Percentiles rank a stretch among this genome's conserved stretches.
Evolutionary conservation across 2,113 vertebrate species (phyloP).

Genomic region (Hyperoodon ampullatus): DNA sequence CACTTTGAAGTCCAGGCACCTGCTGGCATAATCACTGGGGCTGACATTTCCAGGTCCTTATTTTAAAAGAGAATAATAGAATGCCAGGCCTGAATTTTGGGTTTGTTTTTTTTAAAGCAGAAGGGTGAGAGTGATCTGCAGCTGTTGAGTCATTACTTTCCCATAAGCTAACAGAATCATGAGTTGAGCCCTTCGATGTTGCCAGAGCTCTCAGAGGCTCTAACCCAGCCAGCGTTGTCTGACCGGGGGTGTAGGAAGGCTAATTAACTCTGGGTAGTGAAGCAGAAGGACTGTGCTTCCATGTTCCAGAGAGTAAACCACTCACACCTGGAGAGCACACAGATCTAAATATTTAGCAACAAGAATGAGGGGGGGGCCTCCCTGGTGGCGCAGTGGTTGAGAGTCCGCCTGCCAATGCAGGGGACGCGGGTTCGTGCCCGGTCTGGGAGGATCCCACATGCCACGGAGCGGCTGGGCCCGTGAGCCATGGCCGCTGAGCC

Average conservation of each 20-base stretch:
- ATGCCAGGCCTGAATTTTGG: neutral
- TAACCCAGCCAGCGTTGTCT: neutral
- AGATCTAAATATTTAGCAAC: neutral
- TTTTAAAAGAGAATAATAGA: neutral
- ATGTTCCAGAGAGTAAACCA: neutral
- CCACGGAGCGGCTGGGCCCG: no score
- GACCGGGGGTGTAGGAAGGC: neutral
- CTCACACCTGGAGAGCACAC: neutral
- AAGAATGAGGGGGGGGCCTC: no score
- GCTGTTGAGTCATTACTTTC: slow-evolving; percentile 72
- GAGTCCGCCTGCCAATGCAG: no score
- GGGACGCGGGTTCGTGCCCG: no score
- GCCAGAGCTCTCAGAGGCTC: slow-evolving; percentile 17
- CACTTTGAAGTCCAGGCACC: slow-evolving; percentile 1
- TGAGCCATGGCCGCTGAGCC: no score
- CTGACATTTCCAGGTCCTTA: neutral
- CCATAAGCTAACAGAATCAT: slow-evolving; percentile 56
- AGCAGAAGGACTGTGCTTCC: neutral
- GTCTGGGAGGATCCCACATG: no score
- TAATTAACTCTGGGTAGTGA: slow-evolving; percentile 27
- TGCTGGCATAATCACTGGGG: neutral
- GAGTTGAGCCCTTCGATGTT: neutral
- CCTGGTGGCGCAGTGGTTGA: no score
- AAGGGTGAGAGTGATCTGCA: neutral
- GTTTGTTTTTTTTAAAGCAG: neutral